Evolutionary conservation across 2,797 vertebrate species (phyloP), one percentile per base, ranked within the genome.

Genomic region (Ataeniobius toweri): DNA sequence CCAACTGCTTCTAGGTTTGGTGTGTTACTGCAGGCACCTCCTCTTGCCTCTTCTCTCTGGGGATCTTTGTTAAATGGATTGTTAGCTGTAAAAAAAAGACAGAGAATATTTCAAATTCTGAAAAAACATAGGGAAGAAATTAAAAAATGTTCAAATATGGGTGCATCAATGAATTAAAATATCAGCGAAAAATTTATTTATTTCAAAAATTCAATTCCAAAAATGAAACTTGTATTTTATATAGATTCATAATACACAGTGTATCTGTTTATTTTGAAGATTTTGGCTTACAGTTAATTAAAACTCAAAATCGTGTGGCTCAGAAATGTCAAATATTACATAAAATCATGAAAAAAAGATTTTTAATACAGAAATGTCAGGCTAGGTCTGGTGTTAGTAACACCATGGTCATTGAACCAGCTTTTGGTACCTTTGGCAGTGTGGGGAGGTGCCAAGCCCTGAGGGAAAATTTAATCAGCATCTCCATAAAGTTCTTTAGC

Each of bases 41-140:
- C 92, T 51, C 83, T 86, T 14, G 80, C 82, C 73, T 89, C 90
- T 26, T 89, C 93, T 81, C 79, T 87, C 84, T 88, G 89, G 65
- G 86, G 88, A 77, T 93, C 91, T 83, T 83, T 86, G 13, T 88
- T 90, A 83, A 93, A 94, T 5, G 89, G 83, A 76, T 86, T 88
- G 89, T 71, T 83, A 9, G 90, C 94, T 95, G 93, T 53, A 82
- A 74, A 71, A 78, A 31, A 76, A 67, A 75, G 58, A 71, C 10
- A 83, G 76, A 80, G 18, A 67, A 61, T 6, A 63, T n/a, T 77
- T 89, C 24, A 83, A 71, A 84, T 80, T 85, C 72, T 77, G 41
- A 46, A 77, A 73, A 48, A 69, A 22, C 48, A 8, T 2, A 24
- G 6, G 24, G 13, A 74, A 74, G 86, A 59, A 77, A 65, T n/a